Evolutionary conservation across 2,797 vertebrate species (phyloP), one percentile per base, ranked within the genome.

Genomic region (Sebastes steindachneri): DNA sequence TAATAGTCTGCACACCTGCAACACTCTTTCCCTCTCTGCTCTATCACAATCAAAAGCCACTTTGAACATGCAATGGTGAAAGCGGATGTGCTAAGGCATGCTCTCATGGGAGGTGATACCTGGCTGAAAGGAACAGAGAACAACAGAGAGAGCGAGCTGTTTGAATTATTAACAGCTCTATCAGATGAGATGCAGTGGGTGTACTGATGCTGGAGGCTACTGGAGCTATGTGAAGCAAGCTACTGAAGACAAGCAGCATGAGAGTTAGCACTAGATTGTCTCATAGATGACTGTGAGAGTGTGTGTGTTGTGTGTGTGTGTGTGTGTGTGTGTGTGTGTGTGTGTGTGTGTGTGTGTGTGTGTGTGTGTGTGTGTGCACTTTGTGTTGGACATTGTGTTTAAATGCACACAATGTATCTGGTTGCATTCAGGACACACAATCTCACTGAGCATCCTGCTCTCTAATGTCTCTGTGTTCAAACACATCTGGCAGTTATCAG

Each of bases 151-250:
- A 57, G 37, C 21, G 54, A 21, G 59, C 25, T 2, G 62, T 73
- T 11, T 93, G 73, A 88, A 92, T 92, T 91, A 92, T 90, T 89
- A 76, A 92, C 85, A 19, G 76, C 71, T 69, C 55, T 48, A 6
- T 62, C 62, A 45, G 57, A 68, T 19, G 75, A 79, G 82, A 31
- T 54, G 41, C 45, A 21, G 70, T 26, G 29, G 63, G 86, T 77
- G 68, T 76, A 2, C 51, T 66, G 67, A 58, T 29, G 86, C 89
- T 75, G 55, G 79, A 88, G 87, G 90, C 81, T 11, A 41, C 17
- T 8, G 45, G 73, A 80, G 74, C 79, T 73, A 69, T 53, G 64
- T 77, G 75, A 51, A 65, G 54, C n/a, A 2, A 57, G 71, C 78
- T 41, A 11, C 60, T 68, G 26, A 59, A 48, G 33, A 41, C 17